Percentiles rank a stretch among this genome's conserved stretches.
phyloP scores from a whole-genome alignment of 2,113 vertebrate species.

The Protobothrops mucrosquamatus region DNA sequence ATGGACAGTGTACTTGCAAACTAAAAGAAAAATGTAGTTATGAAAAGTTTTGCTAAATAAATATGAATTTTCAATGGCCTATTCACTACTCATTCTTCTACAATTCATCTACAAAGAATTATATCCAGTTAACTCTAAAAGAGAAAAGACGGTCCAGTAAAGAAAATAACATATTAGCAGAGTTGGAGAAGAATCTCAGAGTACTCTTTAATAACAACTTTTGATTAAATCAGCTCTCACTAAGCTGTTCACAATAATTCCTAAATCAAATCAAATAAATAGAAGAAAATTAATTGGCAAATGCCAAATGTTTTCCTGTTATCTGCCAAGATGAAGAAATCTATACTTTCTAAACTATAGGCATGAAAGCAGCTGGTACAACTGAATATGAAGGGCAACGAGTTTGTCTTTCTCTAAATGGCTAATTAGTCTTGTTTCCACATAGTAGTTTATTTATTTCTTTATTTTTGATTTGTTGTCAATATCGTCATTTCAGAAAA shows the following conservation, averaged over 20 bases:
- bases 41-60: conserved; percentile 53
- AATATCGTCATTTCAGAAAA: conserved; percentile 30
- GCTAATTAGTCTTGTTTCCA: conserved; percentile 59
- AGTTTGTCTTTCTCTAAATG: conserved; percentile 61
- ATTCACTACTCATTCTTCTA: conserved; percentile 53
- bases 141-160: conserved; percentile 74
- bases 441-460: conserved; percentile 28
- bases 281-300: conserved; percentile 72
- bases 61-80: conserved; percentile 55
- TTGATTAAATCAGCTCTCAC: conserved; percentile 75
- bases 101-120: conserved; percentile 66
- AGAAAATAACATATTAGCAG: conserved; percentile 74
- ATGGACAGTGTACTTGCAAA: conserved; percentile 93
- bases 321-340: conserved; percentile 67
- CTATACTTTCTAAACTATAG: conserved; percentile 68
- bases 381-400: conserved; percentile 59
- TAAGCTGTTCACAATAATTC: conserved; percentile 70
- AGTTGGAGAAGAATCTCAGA: conserved; percentile 65
- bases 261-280: conserved; percentile 74
- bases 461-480: conserved; percentile 37
- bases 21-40: conserved; percentile 64
- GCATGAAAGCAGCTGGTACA: conserved; percentile 65
- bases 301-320: conserved; percentile 70
- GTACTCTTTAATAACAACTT: conserved; percentile 66
- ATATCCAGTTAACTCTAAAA: conserved; percentile 55